These are phyloP conservation scores for Platichthys flesus DNA, from an alignment of 2,113 vertebrate genomes.

Conservation along the genomic window DNA sequence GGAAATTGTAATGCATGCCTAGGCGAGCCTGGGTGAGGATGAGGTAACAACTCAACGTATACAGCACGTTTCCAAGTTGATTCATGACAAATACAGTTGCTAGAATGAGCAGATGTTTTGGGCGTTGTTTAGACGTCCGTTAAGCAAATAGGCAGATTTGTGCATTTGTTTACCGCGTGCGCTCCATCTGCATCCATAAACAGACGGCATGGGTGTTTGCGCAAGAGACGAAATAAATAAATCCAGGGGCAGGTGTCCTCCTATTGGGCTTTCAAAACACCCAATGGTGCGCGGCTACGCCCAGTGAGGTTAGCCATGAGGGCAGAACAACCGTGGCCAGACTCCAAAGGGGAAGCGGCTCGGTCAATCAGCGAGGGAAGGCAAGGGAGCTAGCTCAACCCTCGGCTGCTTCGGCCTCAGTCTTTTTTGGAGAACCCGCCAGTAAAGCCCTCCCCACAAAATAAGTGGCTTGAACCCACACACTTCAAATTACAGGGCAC, in stretches of 20 bases:
- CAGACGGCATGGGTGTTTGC: constrained; percentile 62
- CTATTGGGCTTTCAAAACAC: constrained; percentile 58
- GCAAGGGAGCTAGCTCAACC: constrained; percentile 48
- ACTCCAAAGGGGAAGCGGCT: constrained; percentile 65
- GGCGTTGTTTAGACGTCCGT: constrained; percentile 15
- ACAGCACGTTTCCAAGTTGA: not conserved
- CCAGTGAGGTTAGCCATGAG: constrained; percentile 73
- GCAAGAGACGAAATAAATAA: constrained; percentile 63
- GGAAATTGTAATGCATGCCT: not conserved
- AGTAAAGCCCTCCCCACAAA: constrained; percentile 79
- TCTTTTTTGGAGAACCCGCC: constrained; percentile 67
- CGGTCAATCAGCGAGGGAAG: constrained; percentile 56
- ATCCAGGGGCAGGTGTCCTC: constrained; percentile 78
- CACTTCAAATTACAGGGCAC: constrained; percentile 76
- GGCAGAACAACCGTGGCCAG: constrained; percentile 60
- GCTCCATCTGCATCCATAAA: constrained; percentile 62
- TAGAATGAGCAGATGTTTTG: constrained; percentile 16
- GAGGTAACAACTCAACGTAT: not conserved
- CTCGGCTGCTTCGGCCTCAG: constrained; percentile 33
- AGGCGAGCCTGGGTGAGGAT: not conserved
- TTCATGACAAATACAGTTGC: not conserved
- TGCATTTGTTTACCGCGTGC: constrained; percentile 60
- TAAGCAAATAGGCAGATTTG: constrained; percentile 30
- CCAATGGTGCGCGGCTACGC: constrained; percentile 55
- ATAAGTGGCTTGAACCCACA: constrained; percentile 82